Percentiles rank a stretch among this genome's conserved stretches.
These are phyloP conservation scores for Poecile atricapillus DNA, from an alignment of 2,113 vertebrate genomes.

Conservation along the genomic window DNA sequence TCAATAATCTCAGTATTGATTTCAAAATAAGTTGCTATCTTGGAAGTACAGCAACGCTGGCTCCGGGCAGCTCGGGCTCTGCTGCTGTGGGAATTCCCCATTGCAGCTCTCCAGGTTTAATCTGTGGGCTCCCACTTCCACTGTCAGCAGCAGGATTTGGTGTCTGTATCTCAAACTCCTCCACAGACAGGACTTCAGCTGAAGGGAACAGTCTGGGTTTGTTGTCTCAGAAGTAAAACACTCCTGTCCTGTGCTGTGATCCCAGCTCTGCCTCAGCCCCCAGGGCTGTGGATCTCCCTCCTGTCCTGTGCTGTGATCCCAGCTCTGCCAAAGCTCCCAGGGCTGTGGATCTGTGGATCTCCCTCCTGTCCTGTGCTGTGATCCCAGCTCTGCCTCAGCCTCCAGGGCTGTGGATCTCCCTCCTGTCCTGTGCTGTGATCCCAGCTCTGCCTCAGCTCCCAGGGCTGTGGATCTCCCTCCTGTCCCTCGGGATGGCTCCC, in stretches of 20 bases:
- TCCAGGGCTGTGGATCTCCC: too few relatives aligned
- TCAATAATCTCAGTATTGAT: slow-evolving; percentile 67
- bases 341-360: not conserved
- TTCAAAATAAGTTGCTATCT: slow-evolving; percentile 59
- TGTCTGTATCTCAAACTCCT: not conserved
- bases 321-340: too few relatives aligned
- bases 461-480: not conserved
- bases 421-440: not conserved
- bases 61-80: not conserved
- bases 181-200: not conserved
- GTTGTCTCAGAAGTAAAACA: rapidly evolving
- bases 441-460: not conserved
- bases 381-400: not conserved
- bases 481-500: rapidly evolving
- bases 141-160: not conserved
- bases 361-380: rapidly evolving
- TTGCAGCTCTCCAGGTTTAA: not conserved
- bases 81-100: not conserved
- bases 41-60: not conserved
- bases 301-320: too few relatives aligned
- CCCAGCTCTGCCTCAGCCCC: not conserved
- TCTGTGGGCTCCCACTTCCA: not conserved
- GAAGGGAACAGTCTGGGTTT: not conserved
- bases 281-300: not conserved
- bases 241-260: not conserved